Evolutionary conservation across 2,113 vertebrate genomes (phyloP).

Genomic region (Corydoras sp.): DNA sequence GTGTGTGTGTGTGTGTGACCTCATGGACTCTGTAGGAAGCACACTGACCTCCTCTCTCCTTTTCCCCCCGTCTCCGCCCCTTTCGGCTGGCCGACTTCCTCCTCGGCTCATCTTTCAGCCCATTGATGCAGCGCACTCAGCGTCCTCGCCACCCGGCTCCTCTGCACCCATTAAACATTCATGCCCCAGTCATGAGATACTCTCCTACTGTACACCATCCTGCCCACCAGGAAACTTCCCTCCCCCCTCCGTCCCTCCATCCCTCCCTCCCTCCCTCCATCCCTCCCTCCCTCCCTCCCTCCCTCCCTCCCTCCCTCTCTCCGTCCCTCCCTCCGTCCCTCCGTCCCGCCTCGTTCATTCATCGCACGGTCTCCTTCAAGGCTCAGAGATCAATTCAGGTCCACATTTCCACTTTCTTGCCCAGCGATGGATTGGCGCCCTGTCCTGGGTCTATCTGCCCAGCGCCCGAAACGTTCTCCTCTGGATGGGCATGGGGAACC

Average conservation of each 20-base stretch:
- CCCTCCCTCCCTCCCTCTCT: neutral
- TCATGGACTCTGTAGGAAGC: conserved; percentile 23
- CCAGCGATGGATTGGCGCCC: too few relatives aligned
- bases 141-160: conserved; percentile 54
- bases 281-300: neutral
- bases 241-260: neutral
- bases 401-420: conserved; percentile 6
- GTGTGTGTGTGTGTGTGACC: conserved; percentile 5
- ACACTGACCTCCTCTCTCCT: conserved; percentile 17
- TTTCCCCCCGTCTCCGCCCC: conserved; percentile 19
- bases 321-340: too few relatives aligned
- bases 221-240: conserved; percentile 46
- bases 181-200: conserved; percentile 60
- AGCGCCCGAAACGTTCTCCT: too few relatives aligned
- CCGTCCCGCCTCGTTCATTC: too few relatives aligned
- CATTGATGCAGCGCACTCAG: conserved; percentile 59
- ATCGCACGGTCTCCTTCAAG: neutral
- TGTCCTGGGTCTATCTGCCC: too few relatives aligned
- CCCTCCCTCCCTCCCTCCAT: too few relatives aligned
- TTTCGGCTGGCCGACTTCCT: conserved; percentile 53
- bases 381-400: conserved; percentile 18
- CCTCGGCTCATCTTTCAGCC: conserved; percentile 63
- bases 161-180: conserved; percentile 66
- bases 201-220: conserved; percentile 40
- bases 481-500: too few relatives aligned